Conservation (phyloP, 2,888 invertebrate species). For the Ligdia adustata region DNA sequence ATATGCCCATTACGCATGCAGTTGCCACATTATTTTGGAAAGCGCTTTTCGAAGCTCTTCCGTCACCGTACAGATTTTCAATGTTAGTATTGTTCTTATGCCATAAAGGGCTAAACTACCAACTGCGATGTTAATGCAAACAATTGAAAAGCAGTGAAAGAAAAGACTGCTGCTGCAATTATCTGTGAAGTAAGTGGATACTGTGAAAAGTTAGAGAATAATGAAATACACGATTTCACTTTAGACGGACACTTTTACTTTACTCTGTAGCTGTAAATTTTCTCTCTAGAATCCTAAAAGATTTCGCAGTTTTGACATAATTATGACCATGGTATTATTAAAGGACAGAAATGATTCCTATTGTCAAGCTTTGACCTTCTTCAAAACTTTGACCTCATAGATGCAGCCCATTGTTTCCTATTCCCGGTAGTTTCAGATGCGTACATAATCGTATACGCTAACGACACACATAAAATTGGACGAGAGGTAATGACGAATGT, state of each 20-base stretch:
- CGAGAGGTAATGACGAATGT: slow-evolving; percentile 68
- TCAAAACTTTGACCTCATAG: not conserved
- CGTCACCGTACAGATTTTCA: slow-evolving; percentile 28
- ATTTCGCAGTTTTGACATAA: too few relatives aligned
- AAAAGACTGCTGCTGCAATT: slow-evolving; percentile 8
- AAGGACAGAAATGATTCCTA: too few relatives aligned
- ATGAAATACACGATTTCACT: slow-evolving; percentile 3
- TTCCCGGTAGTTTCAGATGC: slow-evolving; percentile 6
- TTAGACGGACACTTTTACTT: too few relatives aligned
- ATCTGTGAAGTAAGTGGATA: slow-evolving; percentile 2
- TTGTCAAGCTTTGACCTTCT: not conserved
- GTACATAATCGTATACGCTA: slow-evolving; percentile 12
- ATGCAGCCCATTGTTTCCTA: slow-evolving; percentile 3
- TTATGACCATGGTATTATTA: too few relatives aligned
- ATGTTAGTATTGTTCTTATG: slow-evolving; percentile 22
- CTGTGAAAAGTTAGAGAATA: not conserved
- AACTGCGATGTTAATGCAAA: slow-evolving; percentile 6
- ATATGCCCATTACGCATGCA: slow-evolving; percentile 26
- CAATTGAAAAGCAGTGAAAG: slow-evolving; percentile 12
- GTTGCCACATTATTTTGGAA: slow-evolving; percentile 39
- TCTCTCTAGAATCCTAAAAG: too few relatives aligned
- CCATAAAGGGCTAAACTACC: slow-evolving; percentile 21
- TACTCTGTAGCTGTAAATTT: too few relatives aligned
- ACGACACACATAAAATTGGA: slow-evolving; percentile 61
- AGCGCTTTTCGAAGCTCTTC: slow-evolving; percentile 31